These are phyloP conservation scores for Cryptus viduatorius DNA, from an alignment of 2,888 invertebrate species.

Conservation along the genomic window DNA sequence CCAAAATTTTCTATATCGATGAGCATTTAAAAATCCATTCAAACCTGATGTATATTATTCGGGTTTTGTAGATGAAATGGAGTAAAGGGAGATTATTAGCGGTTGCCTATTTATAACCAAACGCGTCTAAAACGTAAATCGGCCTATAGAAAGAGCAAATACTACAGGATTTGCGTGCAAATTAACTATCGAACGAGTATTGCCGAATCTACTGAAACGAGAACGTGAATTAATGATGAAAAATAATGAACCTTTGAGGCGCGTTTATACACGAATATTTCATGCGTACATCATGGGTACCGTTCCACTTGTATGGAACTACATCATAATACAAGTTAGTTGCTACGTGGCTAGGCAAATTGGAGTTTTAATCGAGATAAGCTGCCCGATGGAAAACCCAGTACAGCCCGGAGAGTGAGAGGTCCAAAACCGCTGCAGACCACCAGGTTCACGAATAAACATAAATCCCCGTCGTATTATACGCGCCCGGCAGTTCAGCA, in stretches of 20 bases:
- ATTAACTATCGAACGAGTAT: background rate
- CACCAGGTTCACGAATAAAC: slow-evolving; percentile 62
- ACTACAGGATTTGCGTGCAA: background rate
- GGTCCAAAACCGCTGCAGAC: slow-evolving; percentile 63
- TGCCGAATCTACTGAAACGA: background rate
- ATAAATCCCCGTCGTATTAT: slow-evolving; percentile 70
- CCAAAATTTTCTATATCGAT: background rate
- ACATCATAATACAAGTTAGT: slow-evolving; percentile 54
- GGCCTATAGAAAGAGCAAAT: background rate
- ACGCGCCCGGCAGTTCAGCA: slow-evolving; percentile 67
- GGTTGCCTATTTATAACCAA: background rate
- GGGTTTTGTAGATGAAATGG: background rate
- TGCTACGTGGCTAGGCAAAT: slow-evolving; percentile 52
- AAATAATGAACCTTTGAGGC: slow-evolving; percentile 25
- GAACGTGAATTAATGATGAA: slow-evolving; percentile 6
- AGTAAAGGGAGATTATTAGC: background rate
- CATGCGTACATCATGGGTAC: slow-evolving; percentile 40
- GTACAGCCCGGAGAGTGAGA: slow-evolving; percentile 51
- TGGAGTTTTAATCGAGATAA: slow-evolving; percentile 68
- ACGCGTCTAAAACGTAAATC: background rate
- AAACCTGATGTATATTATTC: background rate
- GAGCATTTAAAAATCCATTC: background rate
- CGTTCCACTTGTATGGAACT: slow-evolving; percentile 41
- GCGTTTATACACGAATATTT: slow-evolving; percentile 36
- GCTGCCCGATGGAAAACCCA: slow-evolving; percentile 63